These are phyloP conservation scores for Gallinago paraguaiae DNA, from an alignment of 2,113 vertebrate species.

Conservation along the genomic window DNA sequence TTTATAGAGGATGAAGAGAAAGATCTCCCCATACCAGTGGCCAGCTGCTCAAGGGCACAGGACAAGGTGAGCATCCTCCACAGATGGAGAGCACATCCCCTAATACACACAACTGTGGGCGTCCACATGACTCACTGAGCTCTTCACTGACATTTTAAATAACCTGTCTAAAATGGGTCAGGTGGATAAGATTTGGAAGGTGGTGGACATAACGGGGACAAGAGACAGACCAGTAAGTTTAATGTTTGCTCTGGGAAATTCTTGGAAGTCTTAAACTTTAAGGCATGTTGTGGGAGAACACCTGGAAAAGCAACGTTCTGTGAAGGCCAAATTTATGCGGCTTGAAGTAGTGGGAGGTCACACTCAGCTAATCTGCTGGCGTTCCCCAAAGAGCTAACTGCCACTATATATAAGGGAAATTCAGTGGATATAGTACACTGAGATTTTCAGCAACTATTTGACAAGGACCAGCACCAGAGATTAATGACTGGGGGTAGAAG, in stretches of 20 bases:
- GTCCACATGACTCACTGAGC: background rate
- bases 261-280: constrained; percentile 40
- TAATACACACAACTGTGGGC: background rate
- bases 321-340: background rate
- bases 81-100: background rate
- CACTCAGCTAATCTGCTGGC: background rate
- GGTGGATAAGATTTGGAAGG: background rate
- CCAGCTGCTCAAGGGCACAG: background rate
- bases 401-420: background rate
- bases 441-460: constrained; percentile 13
- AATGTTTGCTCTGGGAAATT: constrained; percentile 52
- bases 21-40: background rate
- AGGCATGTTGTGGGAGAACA: constrained; percentile 58
- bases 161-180: background rate
- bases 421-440: background rate
- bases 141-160: background rate
- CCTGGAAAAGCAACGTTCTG: background rate
- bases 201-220: background rate
- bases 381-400: background rate
- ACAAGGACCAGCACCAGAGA: background rate
- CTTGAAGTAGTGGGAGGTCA: constrained; percentile 2
- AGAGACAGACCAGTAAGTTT: background rate
- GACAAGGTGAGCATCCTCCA: background rate
- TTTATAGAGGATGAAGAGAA: background rate
- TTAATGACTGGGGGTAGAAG: background rate